Conservation (phyloP, 2,888 invertebrate genomes). For the Spatulosminthurus flaviceps region DNA sequence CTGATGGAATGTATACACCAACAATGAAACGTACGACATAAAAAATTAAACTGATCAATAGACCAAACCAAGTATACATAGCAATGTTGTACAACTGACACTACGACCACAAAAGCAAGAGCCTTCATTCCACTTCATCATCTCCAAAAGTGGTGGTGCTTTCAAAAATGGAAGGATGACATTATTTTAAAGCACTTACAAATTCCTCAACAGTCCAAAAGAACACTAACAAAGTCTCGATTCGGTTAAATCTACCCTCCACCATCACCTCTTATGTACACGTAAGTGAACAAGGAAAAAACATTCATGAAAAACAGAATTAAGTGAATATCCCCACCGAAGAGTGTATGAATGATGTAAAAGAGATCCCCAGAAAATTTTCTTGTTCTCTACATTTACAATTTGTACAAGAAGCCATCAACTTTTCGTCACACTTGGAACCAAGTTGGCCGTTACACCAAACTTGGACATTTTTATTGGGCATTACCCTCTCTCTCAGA, state of each 20-base stretch:
- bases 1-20: too few species aligned
- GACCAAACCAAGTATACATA: too few species aligned
- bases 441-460: background rate
- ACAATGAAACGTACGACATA: too few species aligned
- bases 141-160: too few species aligned
- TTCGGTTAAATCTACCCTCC: background rate
- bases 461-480: constrained; percentile 5
- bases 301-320: too few species aligned
- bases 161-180: constrained; percentile 8
- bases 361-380: background rate
- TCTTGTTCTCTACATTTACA: background rate
- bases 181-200: background rate
- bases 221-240: background rate
- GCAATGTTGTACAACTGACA: too few species aligned
- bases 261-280: background rate
- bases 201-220: background rate
- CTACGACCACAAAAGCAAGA: too few species aligned
- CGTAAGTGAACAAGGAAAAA: too few species aligned
- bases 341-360: background rate
- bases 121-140: too few species aligned
- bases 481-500: background rate
- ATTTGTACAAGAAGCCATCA: constrained; percentile 9
- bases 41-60: too few species aligned
- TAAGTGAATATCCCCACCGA: too few species aligned
- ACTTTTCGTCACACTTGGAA: constrained; percentile 1